Evolutionary conservation across 2,888 invertebrate genomes (phyloP), one percentile per base, ranked within the genome.

Genomic region (Diaperis boleti): DNA sequence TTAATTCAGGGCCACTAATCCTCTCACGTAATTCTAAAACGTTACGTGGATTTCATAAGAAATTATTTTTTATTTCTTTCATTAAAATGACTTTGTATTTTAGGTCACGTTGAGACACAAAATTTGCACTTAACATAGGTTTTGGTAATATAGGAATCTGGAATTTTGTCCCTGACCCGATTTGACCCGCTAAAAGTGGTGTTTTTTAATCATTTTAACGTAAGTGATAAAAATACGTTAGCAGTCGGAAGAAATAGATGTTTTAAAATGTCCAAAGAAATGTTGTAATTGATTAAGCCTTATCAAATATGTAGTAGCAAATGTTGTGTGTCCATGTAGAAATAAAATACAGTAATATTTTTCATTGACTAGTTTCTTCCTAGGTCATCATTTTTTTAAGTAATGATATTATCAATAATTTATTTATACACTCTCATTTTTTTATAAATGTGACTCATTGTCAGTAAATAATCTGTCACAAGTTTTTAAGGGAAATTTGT

Each of bases 181-280:
- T 42, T 42, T 20, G 29, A 45, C 29, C 22, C 14, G 5, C 4
- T 44, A 13, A 39, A 8, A 39, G 14, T 17, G 39, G 18, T 39
- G 15, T 39, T 15, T 39, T 39, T 15, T 18, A 3, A 10, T 15
- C n/a, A n/a, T 15, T 39, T 15, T 39, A 39, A 15, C 39, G 39
- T 15, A 39, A 39, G 17, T 15, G 39, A 39, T 39, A 39, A 39
- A 39, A 39, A 17, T 39, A 7, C 18, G 39, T 17, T 5, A 39
- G 4, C 15, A n/a, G n/a, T 22, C 42, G 42, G 42, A 42, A 42
- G 42, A 39, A 39, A 39, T 15, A 15, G 15, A 26, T 26, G 8
- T 26, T 26, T 1, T 8, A 6, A 35, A 35, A 35, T n/a, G 14
- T 11, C 11, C 39, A 10, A 37, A 33, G 11, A 33, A 33, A 8